Evolutionary conservation across 2,797 vertebrate species (phyloP).

Genomic region (Gymnopithys bicolor): DNA sequence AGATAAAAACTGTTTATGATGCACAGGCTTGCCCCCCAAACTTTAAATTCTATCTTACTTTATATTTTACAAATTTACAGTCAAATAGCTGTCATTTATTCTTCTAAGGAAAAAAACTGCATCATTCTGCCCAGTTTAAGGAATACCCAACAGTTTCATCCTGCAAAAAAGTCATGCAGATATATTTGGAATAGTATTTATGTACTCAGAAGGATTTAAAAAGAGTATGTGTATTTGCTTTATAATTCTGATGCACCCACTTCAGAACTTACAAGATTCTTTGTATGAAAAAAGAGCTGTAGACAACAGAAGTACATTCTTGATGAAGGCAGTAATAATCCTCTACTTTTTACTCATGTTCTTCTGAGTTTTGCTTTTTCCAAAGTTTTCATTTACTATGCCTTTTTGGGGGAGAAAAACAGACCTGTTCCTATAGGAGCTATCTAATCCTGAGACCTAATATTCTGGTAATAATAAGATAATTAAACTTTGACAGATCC

Average conservation of each 20-base stretch:
- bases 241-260: background rate
- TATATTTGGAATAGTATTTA: background rate
- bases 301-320: background rate
- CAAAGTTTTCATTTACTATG: background rate
- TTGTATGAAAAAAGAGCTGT: background rate
- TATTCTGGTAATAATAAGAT: background rate
- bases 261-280: background rate
- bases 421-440: background rate
- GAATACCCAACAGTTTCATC: background rate
- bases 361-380: background rate
- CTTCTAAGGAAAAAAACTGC: background rate
- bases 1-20: background rate
- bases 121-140: background rate
- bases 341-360: background rate
- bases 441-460: background rate
- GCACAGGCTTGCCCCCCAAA: background rate
- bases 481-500: background rate
- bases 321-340: background rate
- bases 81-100: background rate
- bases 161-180: background rate
- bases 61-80: background rate
- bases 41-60: background rate
- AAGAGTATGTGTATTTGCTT: background rate
- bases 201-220: background rate
- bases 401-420: background rate